Percentiles rank a stretch among this genome's conserved stretches.
Conservation (phyloP, 2,888 invertebrate genomes). For the Zaprionus lineosus region DNA sequence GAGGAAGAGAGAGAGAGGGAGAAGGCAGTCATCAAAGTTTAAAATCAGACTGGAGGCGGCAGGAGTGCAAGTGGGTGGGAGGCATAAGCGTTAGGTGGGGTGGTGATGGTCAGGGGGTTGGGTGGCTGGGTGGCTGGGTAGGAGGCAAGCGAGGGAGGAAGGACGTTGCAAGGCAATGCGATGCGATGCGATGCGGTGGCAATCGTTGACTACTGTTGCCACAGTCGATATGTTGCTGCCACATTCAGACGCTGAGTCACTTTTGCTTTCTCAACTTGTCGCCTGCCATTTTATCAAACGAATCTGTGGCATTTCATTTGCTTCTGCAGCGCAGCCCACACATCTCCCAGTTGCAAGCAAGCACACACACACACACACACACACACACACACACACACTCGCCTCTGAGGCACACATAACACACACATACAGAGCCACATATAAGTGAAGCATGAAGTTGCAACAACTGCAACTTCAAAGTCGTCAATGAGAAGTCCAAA, state of each 20-base stretch:
- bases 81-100: too few species aligned
- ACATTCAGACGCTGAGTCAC: constrained; percentile 45
- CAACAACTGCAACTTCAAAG: constrained; percentile 42
- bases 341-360: constrained; percentile 37
- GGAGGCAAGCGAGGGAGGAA: too few species aligned
- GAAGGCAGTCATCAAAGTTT: neutral
- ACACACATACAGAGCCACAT: constrained; percentile 28
- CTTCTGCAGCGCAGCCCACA: constrained; percentile 57
- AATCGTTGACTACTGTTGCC: constrained; percentile 25
- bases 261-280: constrained; percentile 72
- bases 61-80: too few species aligned
- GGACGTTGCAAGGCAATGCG: too few species aligned
- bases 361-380: constrained; percentile 15
- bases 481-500: constrained; percentile 54
- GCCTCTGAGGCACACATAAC: constrained; percentile 13
- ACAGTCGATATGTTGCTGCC: constrained; percentile 7
- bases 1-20: neutral
- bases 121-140: too few species aligned
- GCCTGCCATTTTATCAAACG: constrained; percentile 71
- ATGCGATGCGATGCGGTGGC: too few species aligned
- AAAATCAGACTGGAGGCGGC: neutral
- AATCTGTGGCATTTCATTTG: constrained; percentile 75
- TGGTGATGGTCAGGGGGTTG: too few species aligned
- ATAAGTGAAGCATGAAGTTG: constrained; percentile 3
- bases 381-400: constrained; percentile 3